phyloP scores from a whole-genome alignment of 2,797 vertebrate genomes.

The Odontamblyopus rebecca region DNA sequence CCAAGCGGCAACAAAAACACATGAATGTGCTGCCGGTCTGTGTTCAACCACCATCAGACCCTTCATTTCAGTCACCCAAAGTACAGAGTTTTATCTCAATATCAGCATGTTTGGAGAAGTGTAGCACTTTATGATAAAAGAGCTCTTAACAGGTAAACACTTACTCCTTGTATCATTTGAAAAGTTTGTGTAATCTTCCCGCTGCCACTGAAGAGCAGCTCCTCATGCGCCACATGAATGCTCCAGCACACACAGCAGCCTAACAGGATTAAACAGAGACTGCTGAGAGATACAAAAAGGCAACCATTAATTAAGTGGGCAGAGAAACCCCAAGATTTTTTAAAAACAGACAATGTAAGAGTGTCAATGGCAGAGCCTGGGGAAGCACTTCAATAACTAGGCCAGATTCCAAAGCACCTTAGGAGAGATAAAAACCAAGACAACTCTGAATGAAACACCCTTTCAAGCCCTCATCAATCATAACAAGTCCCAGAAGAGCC shows the following conservation, averaged over 20 bases:
- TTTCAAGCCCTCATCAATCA: conserved; percentile 75
- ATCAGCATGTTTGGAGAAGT: not conserved
- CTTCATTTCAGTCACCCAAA: not conserved
- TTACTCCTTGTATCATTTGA: conserved; percentile 26
- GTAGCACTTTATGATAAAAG: not conserved
- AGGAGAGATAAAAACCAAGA: conserved; percentile 67
- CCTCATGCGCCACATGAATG: conserved; percentile 45
- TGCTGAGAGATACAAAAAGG: conserved; percentile 65
- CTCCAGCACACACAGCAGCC: conserved; percentile 45
- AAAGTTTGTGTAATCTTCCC: conserved; percentile 40
- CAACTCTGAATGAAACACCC: conserved; percentile 69
- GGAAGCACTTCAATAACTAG: conserved; percentile 69
- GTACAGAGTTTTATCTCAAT: conserved; percentile 12
- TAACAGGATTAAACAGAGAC: conserved; percentile 70
- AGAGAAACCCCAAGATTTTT: conserved; percentile 51
- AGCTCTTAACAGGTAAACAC: not conserved
- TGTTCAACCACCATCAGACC: not conserved
- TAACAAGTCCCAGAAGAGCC: conserved; percentile 54
- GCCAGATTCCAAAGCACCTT: conserved; percentile 70
- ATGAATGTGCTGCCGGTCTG: not conserved
- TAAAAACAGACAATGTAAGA: conserved; percentile 59
- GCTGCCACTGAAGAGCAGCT: conserved; percentile 45
- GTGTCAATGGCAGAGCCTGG: conserved; percentile 52
- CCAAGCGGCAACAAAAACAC: conserved; percentile 13
- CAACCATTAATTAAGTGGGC: conserved; percentile 67